phyloP scores from a whole-genome alignment of 2,113 vertebrate species.

The Taurulus bubalis region DNA sequence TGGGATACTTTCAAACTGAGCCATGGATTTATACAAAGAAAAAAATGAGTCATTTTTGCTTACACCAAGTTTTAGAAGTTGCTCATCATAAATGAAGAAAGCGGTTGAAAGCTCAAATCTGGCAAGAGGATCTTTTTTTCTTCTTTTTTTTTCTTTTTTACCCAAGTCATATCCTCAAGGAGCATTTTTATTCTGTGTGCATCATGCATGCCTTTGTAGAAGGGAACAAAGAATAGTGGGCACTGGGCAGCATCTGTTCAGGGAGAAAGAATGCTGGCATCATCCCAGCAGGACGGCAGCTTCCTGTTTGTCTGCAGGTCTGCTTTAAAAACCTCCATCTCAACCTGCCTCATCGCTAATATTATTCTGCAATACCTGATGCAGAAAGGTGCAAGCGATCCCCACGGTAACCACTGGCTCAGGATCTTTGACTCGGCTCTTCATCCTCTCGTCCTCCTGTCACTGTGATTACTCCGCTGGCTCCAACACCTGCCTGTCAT shows the following conservation, averaged over 20 bases:
- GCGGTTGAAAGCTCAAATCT: constrained; percentile 12
- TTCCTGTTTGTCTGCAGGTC: constrained; percentile 42
- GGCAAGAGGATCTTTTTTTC: not conserved
- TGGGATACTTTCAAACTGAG: constrained; percentile 11
- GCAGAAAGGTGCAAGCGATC: constrained; percentile 19
- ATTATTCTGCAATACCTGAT: constrained; percentile 15
- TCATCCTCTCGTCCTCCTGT: constrained; percentile 14
- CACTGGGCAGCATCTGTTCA: constrained; percentile 62
- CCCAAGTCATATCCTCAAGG: constrained; percentile 21
- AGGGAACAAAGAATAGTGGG: constrained; percentile 39
- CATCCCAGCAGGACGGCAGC: constrained; percentile 37
- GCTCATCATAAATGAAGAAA: constrained; percentile 12
- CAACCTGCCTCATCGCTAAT: constrained; percentile 4
- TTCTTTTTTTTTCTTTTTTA: no score
- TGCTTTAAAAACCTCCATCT: constrained; percentile 36
- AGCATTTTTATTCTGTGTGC: constrained; percentile 44
- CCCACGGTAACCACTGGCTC: not conserved
- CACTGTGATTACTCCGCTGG: constrained; percentile 37
- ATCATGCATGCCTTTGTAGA: constrained; percentile 22
- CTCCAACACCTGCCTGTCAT: constrained; percentile 29
- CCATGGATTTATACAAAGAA: not conserved
- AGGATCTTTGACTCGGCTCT: constrained; percentile 14
- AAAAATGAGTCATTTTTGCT: no score
- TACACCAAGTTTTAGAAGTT: constrained; percentile 13
- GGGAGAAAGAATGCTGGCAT: constrained; percentile 45